Evolutionary conservation across 2,113 vertebrate genomes (phyloP).

Genomic region (Trogon melanurus): DNA sequence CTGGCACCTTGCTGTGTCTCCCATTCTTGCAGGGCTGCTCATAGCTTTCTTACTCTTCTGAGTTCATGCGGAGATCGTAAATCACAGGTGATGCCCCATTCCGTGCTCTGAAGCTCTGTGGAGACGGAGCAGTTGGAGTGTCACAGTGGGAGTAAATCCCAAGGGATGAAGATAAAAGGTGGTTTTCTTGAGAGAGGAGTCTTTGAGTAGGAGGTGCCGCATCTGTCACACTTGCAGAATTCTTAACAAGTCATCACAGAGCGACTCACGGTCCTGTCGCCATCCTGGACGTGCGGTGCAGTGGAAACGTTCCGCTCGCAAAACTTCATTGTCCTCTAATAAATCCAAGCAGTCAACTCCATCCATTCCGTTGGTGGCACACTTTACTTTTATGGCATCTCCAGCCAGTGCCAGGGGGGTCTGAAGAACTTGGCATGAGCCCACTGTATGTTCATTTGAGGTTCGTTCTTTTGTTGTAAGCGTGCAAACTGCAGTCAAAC

Average conservation of each 20-base stretch:
- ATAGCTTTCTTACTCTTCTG: not conserved
- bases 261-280: not conserved
- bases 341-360: not conserved
- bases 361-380: not conserved
- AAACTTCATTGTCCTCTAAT: not conserved
- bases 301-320: not conserved
- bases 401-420: not conserved
- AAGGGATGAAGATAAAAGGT: conserved; percentile 22
- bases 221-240: not conserved
- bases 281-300: not conserved
- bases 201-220: not conserved
- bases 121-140: not conserved
- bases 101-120: not conserved
- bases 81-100: not conserved
- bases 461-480: not conserved
- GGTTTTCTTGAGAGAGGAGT: conserved; percentile 2
- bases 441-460: not conserved
- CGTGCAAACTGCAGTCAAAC: not conserved
- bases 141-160: conserved; percentile 34
- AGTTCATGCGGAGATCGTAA: conserved; percentile 16
- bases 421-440: not conserved
- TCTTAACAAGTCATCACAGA: not conserved
- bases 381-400: not conserved
- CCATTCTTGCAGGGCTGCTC: not conserved
- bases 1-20: not conserved